Percentiles rank a stretch among this genome's conserved stretches.
Evolutionary conservation across 1,140 invertebrate genomes (phyloP).

Genomic region (Apis cerana): DNA sequence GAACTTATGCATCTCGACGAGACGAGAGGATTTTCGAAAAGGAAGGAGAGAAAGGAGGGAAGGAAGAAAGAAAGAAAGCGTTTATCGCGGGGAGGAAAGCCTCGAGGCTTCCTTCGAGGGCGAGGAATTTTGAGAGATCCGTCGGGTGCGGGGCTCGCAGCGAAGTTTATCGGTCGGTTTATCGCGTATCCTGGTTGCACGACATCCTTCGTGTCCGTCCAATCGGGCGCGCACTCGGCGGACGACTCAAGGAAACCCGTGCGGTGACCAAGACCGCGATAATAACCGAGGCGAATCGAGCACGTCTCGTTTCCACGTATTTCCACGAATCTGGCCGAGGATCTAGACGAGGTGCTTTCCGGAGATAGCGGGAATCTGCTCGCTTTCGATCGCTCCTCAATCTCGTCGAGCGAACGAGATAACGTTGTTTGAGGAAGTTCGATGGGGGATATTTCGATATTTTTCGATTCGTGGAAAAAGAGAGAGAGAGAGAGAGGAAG

Average conservation of each 20-base stretch:
- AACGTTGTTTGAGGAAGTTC: no score
- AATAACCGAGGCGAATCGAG: slow-evolving; percentile 61
- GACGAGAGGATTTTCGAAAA: no score
- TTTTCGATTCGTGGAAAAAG: no score
- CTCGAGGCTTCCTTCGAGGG: slow-evolving; percentile 10
- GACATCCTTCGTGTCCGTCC: slow-evolving; percentile 77
- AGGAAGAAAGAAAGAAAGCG: no score
- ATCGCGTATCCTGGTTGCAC: slow-evolving; percentile 75
- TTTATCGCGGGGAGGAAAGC: slow-evolving; percentile 8
- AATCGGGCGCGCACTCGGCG: slow-evolving; percentile 77
- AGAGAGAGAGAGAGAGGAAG: background rate
- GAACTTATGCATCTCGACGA: no score
- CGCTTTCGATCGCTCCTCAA: background rate
- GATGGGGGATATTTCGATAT: no score
- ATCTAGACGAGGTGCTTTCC: slow-evolving; percentile 35
- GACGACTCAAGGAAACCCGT: slow-evolving; percentile 74
- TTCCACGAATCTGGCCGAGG: slow-evolving; percentile 17
- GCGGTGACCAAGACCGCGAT: slow-evolving; percentile 73
- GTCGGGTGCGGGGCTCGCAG: slow-evolving; percentile 45
- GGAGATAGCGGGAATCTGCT: slow-evolving; percentile 52
- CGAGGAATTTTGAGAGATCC: slow-evolving; percentile 62
- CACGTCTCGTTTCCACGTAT: slow-evolving; percentile 60
- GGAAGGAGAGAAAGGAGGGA: no score
- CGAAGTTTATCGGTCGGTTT: slow-evolving; percentile 66
- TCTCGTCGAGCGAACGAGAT: no score